These are phyloP conservation scores for Butorides virescens DNA, from an alignment of 2,113 vertebrate genomes.

Conservation along the genomic window DNA sequence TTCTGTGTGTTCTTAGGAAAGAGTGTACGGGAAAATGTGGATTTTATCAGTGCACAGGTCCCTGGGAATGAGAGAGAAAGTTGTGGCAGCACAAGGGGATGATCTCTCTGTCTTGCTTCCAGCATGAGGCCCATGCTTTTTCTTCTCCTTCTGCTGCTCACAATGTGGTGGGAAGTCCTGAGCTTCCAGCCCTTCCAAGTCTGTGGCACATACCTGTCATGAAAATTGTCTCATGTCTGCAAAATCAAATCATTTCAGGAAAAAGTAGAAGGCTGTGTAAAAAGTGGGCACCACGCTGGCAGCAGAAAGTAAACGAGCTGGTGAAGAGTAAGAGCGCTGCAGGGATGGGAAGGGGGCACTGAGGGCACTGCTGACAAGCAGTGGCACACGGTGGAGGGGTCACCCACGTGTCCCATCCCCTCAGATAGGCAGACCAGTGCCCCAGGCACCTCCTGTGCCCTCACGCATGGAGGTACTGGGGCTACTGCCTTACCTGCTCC, in stretches of 20 bases:
- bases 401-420: not conserved
- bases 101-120: not conserved
- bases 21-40: not conserved
- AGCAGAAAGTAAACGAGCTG: not conserved
- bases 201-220: not conserved
- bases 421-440: not conserved
- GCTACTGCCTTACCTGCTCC: not conserved
- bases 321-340: not conserved
- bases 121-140: not conserved
- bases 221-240: not conserved
- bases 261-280: not conserved
- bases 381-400: not conserved
- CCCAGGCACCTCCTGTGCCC: not conserved
- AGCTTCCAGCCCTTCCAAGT: not conserved
- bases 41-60: not conserved
- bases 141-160: not conserved
- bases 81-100: not conserved
- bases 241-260: rapidly evolving
- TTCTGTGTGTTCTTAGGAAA: not conserved
- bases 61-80: not conserved
- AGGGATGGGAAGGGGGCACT: not conserved
- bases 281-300: not conserved
- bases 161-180: not conserved
- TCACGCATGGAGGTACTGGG: not conserved
- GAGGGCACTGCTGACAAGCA: not conserved